Evolutionary conservation across 1,140 invertebrate species (phyloP).

Genomic region (Drosophila parabipectinata): DNA sequence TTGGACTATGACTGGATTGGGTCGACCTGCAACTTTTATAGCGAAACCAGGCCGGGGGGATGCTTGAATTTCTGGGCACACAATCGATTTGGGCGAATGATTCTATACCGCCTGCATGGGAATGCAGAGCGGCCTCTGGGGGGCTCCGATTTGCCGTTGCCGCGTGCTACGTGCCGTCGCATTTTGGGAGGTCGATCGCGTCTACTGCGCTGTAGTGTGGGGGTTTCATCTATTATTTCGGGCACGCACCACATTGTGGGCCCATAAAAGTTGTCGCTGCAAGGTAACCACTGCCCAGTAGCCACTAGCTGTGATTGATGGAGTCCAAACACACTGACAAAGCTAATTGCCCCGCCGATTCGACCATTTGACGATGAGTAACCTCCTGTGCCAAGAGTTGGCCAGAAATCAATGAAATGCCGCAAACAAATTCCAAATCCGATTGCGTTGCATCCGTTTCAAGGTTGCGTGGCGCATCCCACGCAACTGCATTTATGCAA

Average conservation of each 20-base stretch:
- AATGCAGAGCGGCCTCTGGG: constrained; percentile 42
- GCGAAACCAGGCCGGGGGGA: not conserved
- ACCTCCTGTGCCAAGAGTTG: constrained; percentile 35
- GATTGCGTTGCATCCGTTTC: constrained; percentile 34
- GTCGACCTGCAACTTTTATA: constrained; percentile 66
- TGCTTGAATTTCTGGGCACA: constrained; percentile 52
- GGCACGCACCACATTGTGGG: constrained; percentile 57
- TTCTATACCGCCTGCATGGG: constrained; percentile 56
- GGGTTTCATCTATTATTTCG: constrained; percentile 37
- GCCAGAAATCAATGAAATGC: constrained; percentile 33
- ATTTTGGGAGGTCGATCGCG: constrained; percentile 31
- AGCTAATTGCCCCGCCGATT: constrained; percentile 22
- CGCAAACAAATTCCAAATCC: constrained; percentile 12
- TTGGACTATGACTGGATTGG: constrained; percentile 49
- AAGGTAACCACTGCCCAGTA: constrained; percentile 48
- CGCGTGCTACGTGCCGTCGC: constrained; percentile 56
- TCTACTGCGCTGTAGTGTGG: not conserved
- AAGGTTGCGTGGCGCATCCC: constrained; percentile 30
- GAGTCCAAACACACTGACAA: constrained; percentile 6
- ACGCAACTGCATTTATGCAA: constrained; percentile 49
- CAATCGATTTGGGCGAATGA: constrained; percentile 32
- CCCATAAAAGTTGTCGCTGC: constrained; percentile 62
- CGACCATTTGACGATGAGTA: constrained; percentile 25
- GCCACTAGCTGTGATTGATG: constrained; percentile 24
- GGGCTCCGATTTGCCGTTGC: constrained; percentile 18